Base-by-base conservation (phyloP, 2,888 invertebrate genomes). In the Cheilosia variabilis region DNA sequence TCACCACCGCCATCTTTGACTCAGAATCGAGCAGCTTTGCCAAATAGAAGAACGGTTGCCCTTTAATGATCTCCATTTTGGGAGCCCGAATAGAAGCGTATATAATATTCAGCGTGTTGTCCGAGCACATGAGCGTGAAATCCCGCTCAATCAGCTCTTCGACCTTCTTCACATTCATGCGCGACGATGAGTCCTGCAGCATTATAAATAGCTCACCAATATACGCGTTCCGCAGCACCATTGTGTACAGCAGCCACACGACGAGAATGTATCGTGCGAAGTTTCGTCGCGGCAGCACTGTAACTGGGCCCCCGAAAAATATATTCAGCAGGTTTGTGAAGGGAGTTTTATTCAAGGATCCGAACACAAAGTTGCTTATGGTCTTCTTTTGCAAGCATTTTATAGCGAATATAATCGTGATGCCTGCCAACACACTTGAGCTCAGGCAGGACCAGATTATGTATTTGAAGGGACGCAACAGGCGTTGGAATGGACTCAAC, bases 181-280 rank as follows among this genome's bases (percentile, higher is more conserved):
- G 88, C 3, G 83, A 37, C 0, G 89, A 87, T 0, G 88, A 90
- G 76, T 91, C 91, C 80, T 91, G 91, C 27, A 91, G 88, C n/a
- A 91, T 82, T 0, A 89, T 87, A 19, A 86, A 91, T 3, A 91
- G 75, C 71, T 91, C 90, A 0, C 91, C 89, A 0, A 88, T 88
- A 65, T 91, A 91, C 10, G 90, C 91, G 50, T 88, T 88, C 1
- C 91, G 88, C 17, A 91, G 1, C 0, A 91, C 87, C 47, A 91
- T 75, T 0, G 90, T 89, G 31, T 89, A 88, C 0, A 90, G 19
- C 4, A 91, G 60, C 91, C 91, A 91, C 5, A 91, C 0, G 0
- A 88, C 52, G 1, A 91, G 87, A n/a, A 91, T 45, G n/a, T 88
- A 91, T 0, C 91, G 90, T 0, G 91, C 90, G 53, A 91, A 91